A percentile compares a stretch with the other conserved stretches of the same genome.
Conservation (phyloP, 1,140 invertebrate genomes). For the Hyles euphorbiae region DNA sequence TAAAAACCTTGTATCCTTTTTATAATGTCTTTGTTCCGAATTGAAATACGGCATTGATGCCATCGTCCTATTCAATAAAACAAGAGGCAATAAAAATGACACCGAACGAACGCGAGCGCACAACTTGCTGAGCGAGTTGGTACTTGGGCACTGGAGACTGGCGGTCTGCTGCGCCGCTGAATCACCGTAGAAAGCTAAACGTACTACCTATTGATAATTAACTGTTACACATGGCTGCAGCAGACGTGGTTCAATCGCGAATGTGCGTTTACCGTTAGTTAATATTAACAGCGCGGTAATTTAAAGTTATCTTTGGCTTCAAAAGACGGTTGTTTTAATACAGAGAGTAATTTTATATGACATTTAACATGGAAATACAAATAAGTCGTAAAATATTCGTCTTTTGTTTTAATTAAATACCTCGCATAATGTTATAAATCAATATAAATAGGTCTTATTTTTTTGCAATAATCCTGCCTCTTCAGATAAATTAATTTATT, state of each 20-base stretch:
- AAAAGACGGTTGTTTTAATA: too few relatives aligned
- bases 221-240: constrained; percentile 60
- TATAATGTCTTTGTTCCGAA: constrained; percentile 83
- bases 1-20: constrained; percentile 89
- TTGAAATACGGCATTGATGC: constrained; percentile 71
- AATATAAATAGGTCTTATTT: too few relatives aligned
- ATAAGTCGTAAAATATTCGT: too few relatives aligned
- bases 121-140: constrained; percentile 19
- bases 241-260: constrained; percentile 53
- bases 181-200: constrained; percentile 69
- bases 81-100: constrained; percentile 17
- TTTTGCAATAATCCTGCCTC: too few relatives aligned
- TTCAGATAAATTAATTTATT: too few relatives aligned
- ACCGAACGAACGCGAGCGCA: constrained; percentile 11
- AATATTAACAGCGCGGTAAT: constrained; percentile 39
- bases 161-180: constrained; percentile 46
- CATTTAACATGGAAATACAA: too few relatives aligned
- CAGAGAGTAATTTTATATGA: too few relatives aligned
- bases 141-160: constrained; percentile 28
- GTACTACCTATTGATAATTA: constrained; percentile 62
- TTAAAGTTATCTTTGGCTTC: constrained; percentile 12
- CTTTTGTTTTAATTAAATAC: too few relatives aligned
- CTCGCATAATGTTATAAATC: too few relatives aligned
- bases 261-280: constrained; percentile 56
- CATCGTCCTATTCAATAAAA: constrained; percentile 43